These are phyloP conservation scores for Dasysyrphus albostriatus DNA, from an alignment of 2,888 invertebrate genomes.

Conservation along the genomic window DNA sequence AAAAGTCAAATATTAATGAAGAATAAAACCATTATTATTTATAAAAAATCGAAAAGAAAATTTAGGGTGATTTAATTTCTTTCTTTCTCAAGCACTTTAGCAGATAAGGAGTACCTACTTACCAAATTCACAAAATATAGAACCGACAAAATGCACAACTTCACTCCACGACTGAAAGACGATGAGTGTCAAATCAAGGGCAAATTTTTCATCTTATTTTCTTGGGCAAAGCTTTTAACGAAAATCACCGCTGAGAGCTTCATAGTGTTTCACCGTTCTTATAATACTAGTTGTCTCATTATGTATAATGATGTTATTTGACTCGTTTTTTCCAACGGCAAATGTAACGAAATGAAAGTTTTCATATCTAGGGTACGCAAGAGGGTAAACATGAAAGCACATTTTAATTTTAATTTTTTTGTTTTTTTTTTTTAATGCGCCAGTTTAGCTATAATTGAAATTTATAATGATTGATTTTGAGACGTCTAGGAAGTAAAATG, in stretches of 20 bases:
- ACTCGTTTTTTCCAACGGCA: not conserved
- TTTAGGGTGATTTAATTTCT: not conserved
- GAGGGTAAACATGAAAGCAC: not conserved
- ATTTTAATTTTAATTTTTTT: not conserved
- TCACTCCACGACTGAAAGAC: constrained; percentile 69
- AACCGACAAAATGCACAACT: constrained; percentile 69
- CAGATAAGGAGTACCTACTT: constrained; percentile 58
- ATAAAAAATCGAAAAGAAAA: not conserved
- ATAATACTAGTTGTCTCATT: constrained; percentile 34
- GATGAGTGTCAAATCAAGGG: constrained; percentile 76
- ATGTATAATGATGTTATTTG: not conserved
- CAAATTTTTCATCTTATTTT: constrained; percentile 74
- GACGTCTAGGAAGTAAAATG: too few relatives aligned
- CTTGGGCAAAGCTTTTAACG: constrained; percentile 65
- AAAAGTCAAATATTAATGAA: not conserved
- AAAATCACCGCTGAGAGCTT: constrained; percentile 38
- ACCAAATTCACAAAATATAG: constrained; percentile 63
- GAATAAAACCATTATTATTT: not conserved
- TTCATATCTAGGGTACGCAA: not conserved
- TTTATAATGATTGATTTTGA: too few relatives aligned
- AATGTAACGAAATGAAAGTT: not conserved
- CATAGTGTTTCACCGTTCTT: constrained; percentile 32
- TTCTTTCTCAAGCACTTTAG: not conserved
- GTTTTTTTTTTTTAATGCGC: too few relatives aligned
- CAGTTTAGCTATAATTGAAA: too few relatives aligned